Base-by-base conservation (phyloP, 1,140 invertebrate genomes). In the Drosophila navojoa region DNA sequence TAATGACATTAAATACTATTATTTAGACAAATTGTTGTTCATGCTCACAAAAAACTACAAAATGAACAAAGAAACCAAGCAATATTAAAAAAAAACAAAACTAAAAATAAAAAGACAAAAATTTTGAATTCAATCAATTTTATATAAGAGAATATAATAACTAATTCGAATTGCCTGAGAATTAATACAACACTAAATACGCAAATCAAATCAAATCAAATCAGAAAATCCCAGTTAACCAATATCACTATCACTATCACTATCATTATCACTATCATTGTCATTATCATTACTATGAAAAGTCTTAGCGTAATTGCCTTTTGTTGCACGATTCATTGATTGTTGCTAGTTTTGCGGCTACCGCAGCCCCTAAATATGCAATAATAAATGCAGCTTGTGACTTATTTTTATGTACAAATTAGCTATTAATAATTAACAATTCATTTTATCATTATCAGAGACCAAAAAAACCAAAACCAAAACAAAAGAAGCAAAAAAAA, bases 381-480 rank as follows among this genome's bases (percentile, higher is more conserved):
- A 86, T 81, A 79, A 82, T 59, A 86, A 87, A 87, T 82, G 84
- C 84, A 73, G 77, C 76, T 87, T 87, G 84, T 81, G 73, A 87
- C 79, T 87, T 75, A 87, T 87, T 81, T 75, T 89, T 87, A 84
- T 87, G 82, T 87, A 87, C 82, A 87, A 87, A 87, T 77, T 87
- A 87, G 82, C 84, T 29, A 58, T 58, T 47, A 53, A 58, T 67
- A 79, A 82, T 87, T 84, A 87, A 89, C 60, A 67, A 75, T 79
- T 82, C n/a, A 87, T 75, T 76, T 79, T 42, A 90, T 81, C 68
- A 84, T 72, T 76, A 29, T 4, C 69, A 84, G 62, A 84, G 80
- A 90, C 71, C 76, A n/a, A n/a, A n/a, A n/a, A n/a, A n/a, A n/a
- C n/a, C n/a, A n/a, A n/a, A n/a, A n/a, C n/a, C n/a, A n/a, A n/a